Base-by-base conservation (phyloP, 2,113 vertebrate genomes). In the Calypte anna region DNA sequence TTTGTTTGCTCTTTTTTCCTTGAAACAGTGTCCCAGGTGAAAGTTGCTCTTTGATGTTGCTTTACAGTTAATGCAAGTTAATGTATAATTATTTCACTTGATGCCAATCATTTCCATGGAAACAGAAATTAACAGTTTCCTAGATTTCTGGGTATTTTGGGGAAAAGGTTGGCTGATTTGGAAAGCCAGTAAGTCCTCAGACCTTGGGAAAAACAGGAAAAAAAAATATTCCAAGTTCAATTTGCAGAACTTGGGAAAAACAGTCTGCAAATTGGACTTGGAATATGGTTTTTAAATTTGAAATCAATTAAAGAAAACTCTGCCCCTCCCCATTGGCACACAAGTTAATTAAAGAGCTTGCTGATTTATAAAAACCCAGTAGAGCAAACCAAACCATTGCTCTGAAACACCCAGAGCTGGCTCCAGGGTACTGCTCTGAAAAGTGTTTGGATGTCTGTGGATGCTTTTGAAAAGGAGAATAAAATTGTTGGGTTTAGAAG, bases 241-340 rank as follows among this genome's bases (percentile, higher is more conserved):
- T 38, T 38, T 38, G 36, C 62, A 61, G 46, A 31, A 21, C 3
- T 19, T n/a, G 18, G 63, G 40, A n/a, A n/a, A 89, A 83, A 31
- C 18, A 33, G 40, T 13, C 63, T 76, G 40, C 23, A 50, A 66
- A 40, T 90, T 55, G 15, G 43, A 10, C 55, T 50, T 36, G 3
- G 30, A 66, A 50, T 75, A 3, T 7, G 7, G 16, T 40, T 23
- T 51, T 31, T 1, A 22, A 75, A 73, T 43, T 79, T 38, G 24
- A 83, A 21, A 53, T 18, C 43, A 40, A 3, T 63, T 72, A 20
- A 68, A 36, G 23, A 33, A 72, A 59, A 25, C 27, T n/a, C 31
- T 12, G 2, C 5, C 22, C 22, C 0, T 36, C 7, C 28, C 80
- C 20, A 14, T 57, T 1, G 0, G 13, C 48, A 33, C 38, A 38